Conservation (phyloP, 1,140 invertebrate genomes). For the Drosophila biarmipes region DNA sequence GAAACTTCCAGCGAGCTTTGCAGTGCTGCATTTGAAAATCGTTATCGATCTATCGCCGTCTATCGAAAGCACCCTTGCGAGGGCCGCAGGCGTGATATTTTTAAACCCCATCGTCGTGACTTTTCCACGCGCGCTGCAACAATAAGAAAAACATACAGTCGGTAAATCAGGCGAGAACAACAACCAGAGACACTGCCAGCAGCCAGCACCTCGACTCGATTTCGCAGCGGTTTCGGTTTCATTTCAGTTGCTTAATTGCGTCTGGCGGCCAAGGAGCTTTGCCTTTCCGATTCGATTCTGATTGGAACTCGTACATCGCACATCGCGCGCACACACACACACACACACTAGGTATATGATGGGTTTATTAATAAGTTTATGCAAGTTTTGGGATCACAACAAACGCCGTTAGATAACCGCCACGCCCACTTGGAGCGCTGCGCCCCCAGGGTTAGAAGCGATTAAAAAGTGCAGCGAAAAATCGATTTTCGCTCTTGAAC, state of each 20-base stretch:
- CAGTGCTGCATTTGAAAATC: no score
- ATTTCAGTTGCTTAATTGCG: conserved; percentile 39
- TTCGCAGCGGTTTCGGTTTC: conserved; percentile 20
- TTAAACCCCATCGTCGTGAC: conserved; percentile 22
- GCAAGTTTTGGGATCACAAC: conserved; percentile 38
- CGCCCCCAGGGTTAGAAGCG: conserved; percentile 27
- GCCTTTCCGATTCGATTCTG: conserved; percentile 39
- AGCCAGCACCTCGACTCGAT: conserved; percentile 23
- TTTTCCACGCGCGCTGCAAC: conserved; percentile 19
- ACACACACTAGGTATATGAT: conserved; percentile 37
- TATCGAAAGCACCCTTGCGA: conserved; percentile 11
- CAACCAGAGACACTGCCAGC: conserved; percentile 25
- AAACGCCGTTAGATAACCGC: conserved; percentile 58
- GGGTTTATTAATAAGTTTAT: conserved; percentile 76
- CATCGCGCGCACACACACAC: conserved; percentile 2
- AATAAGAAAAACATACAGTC: conserved; percentile 28
- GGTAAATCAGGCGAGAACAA: conserved; percentile 26
- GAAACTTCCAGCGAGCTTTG: background rate
- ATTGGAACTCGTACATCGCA: conserved; percentile 23
- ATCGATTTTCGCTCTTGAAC: conserved; percentile 69
- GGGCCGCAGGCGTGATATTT: conserved; percentile 24
- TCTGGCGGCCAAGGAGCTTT: conserved; percentile 37
- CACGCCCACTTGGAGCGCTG: background rate
- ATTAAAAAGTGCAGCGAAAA: conserved; percentile 41
- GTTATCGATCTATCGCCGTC: conserved; percentile 20